These are phyloP conservation scores for Microtus ochrogaster DNA, from an alignment of 2,113 vertebrate species.

Conservation along the genomic window DNA sequence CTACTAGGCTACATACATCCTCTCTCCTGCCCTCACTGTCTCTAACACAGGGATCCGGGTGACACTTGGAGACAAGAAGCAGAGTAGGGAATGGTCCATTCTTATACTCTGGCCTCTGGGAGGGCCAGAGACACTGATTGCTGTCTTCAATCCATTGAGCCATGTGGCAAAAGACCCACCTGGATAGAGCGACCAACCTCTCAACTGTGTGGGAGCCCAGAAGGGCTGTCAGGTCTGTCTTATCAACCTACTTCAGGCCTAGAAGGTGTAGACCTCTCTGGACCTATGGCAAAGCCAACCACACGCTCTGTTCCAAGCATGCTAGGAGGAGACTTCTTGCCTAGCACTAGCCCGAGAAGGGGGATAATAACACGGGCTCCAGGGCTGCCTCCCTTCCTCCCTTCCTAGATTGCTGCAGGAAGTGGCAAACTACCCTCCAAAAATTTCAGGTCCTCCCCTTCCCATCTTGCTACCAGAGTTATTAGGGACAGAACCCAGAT, in stretches of 20 bases:
- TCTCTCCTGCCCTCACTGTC: background rate
- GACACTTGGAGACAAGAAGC: background rate
- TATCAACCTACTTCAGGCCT: background rate
- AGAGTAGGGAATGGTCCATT: background rate
- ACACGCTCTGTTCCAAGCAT: background rate
- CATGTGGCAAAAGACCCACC: background rate
- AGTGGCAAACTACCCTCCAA: background rate
- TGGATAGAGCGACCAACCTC: background rate
- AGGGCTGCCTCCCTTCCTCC: background rate
- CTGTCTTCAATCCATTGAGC: background rate
- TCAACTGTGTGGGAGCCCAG: background rate
- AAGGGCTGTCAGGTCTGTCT: background rate
- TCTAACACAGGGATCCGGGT: background rate
- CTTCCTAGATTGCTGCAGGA: background rate
- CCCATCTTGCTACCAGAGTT: background rate
- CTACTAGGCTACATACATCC: background rate
- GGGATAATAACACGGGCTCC: rapidly evolving
- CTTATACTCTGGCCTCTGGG: background rate
- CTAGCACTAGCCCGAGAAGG: background rate
- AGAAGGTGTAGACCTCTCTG: background rate
- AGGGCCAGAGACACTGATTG: background rate
- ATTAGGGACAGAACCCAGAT: background rate
- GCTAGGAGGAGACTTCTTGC: background rate
- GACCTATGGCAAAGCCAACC: background rate
- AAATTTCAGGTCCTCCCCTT: background rate